A percentile compares a stretch with the other conserved stretches of the same genome.
Evolutionary conservation across 2,113 vertebrate species (phyloP).

Genomic region (Nyctereutes procyonoides): DNA sequence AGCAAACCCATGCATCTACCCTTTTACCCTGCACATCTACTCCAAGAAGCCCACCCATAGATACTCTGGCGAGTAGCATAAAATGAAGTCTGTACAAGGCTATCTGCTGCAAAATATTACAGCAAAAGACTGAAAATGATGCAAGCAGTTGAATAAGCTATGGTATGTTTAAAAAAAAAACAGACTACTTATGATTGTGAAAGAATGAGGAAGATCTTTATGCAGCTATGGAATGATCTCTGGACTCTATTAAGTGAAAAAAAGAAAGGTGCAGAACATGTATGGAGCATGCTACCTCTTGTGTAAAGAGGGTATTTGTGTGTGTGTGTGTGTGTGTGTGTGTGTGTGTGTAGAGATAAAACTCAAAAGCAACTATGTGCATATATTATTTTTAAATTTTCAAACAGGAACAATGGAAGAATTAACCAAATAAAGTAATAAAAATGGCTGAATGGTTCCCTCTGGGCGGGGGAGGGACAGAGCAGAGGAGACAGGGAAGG

Average conservation of each 20-base stretch:
- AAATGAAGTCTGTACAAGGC: not conserved
- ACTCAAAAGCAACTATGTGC: not conserved
- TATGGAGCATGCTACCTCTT: no score
- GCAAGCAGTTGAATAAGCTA: not conserved
- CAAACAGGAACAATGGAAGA: not conserved
- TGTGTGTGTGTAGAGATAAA: not conserved
- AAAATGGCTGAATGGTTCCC: not conserved
- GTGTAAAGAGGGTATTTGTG: not conserved
- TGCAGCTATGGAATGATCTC: not conserved
- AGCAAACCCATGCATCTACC: not conserved
- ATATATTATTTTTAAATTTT: not conserved
- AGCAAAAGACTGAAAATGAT: not conserved
- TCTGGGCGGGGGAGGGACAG: not conserved
- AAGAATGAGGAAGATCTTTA: not conserved
- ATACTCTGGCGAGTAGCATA: not conserved
- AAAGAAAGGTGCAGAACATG: not conserved
- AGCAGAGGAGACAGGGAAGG: not conserved
- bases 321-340: fast-evolving
- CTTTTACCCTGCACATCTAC: not conserved
- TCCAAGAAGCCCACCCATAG: not conserved
- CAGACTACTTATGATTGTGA: not conserved
- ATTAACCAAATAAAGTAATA: not conserved
- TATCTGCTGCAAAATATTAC: not conserved
- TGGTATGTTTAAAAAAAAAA: not conserved
- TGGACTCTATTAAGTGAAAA: not conserved